Evolutionary conservation across 1,140 invertebrate genomes (phyloP).

Genomic region (Tetragonula clypearis): DNA sequence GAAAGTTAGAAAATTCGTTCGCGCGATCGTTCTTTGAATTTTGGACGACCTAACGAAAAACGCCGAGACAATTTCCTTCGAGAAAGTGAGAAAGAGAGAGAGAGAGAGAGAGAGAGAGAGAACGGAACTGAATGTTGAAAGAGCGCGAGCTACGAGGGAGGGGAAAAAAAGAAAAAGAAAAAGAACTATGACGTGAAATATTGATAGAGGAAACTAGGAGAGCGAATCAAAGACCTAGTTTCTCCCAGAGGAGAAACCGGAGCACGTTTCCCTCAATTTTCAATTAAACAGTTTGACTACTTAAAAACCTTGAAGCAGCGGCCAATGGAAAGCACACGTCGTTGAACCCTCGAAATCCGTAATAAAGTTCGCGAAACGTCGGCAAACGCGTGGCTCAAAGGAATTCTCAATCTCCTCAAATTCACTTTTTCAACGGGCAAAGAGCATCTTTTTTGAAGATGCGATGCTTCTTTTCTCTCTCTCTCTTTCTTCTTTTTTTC

Average conservation of each 20-base stretch:
- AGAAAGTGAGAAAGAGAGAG: too few species aligned
- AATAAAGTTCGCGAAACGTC: neutral
- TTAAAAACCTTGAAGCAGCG: neutral
- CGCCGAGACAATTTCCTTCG: too few species aligned
- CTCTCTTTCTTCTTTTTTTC: neutral
- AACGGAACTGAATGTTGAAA: neutral
- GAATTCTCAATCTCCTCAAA: neutral
- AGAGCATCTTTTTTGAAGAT: neutral
- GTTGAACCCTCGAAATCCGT: neutral
- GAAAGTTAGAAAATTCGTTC: neutral
- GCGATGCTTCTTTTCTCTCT: neutral
- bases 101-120: neutral
- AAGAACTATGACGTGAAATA: slow-evolving; percentile 2
- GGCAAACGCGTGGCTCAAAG: neutral
- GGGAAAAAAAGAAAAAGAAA: too few species aligned
- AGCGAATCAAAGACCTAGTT: slow-evolving; percentile 12
- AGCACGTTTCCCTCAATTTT: neutral
- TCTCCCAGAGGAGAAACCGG: neutral
- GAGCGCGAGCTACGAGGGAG: neutral
- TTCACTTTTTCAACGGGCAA: neutral
- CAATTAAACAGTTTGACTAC: slow-evolving; percentile 4
- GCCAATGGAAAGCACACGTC: neutral
- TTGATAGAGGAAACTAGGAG: slow-evolving; percentile 10
- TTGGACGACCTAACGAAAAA: neutral
- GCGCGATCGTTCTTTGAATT: neutral